These are phyloP conservation scores for Hypotaenidia philippensis DNA, from an alignment of 2,797 vertebrate species.

Conservation along the genomic window DNA sequence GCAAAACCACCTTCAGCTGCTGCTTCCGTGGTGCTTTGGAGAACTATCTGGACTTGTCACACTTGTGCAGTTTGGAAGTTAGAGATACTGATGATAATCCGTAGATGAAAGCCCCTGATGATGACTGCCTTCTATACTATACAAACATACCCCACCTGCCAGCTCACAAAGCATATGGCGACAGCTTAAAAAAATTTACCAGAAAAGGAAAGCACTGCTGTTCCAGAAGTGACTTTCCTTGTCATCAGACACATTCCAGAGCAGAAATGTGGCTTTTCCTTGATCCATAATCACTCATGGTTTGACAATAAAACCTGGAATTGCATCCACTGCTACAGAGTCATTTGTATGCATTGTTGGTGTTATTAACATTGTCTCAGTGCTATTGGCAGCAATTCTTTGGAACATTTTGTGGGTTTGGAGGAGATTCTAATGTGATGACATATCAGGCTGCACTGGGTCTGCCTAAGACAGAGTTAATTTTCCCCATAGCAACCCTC, in stretches of 20 bases:
- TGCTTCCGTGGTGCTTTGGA: not conserved
- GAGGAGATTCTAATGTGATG: not conserved
- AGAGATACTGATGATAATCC: not conserved
- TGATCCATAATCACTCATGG: not conserved
- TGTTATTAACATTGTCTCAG: not conserved
- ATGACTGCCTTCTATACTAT: not conserved
- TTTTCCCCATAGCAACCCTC: too few relatives aligned
- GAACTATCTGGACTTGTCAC: not conserved
- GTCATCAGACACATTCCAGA: not conserved
- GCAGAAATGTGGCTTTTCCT: not conserved
- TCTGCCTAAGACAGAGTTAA: too few relatives aligned
- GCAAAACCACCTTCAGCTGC: not conserved
- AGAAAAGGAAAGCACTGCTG: not conserved
- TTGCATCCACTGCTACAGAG: accelerated
- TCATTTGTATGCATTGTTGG: not conserved
- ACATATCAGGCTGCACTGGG: not conserved
- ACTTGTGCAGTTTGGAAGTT: not conserved
- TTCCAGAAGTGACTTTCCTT: not conserved
- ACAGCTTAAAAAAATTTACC: not conserved
- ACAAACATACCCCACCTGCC: not conserved
- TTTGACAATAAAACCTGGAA: not conserved
- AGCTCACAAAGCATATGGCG: not conserved
- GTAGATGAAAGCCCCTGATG: too few relatives aligned
- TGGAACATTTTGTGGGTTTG: not conserved
- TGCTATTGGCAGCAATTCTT: not conserved